Base-by-base conservation (phyloP, 2,797 vertebrate genomes). In the Muscicapa striata region DNA sequence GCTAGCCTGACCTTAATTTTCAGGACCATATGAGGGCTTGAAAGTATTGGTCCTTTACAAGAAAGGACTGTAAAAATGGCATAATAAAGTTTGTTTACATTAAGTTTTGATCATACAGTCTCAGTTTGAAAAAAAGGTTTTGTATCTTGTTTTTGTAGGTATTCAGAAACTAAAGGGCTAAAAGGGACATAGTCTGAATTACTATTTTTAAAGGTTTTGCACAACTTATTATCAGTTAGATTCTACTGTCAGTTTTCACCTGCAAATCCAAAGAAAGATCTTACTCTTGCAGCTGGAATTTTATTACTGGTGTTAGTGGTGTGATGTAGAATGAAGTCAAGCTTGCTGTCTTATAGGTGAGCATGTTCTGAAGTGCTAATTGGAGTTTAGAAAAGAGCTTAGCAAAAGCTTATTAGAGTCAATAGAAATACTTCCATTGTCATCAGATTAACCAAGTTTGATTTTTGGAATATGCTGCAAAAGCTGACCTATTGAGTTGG, bases 301-400 rank as follows among this genome's bases (percentile, higher is more conserved):
- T 58, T 73, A 88, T 84, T 89, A 32, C 36, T 55, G 38, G 17
- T 49, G 18, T 81, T 86, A 73, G 57, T 83, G 68, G 68, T 83
- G 52, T 89, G 70, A 51, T 87, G 34, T 54, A 84, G 63, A 51
- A 18, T 36, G 80, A 81, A 96, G 89, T 66, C 76, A 75, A 84
- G 51, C 55, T 95, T 3, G 0, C 55, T 84, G 75, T 78, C 59
- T 59, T 72, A 9, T 2, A 94, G 91, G 82, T 96, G 94, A 94
- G 48, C 22, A 1, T 85, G 77, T 85, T 90, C 67, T 69, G 34
- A 91, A 93, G 89, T 88, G 73, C 94, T 94, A 94, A 96, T 73
- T 96, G 89, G 74, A 93, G 67, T 91, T 95, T 61, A 88, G 85
- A 88, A 81, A 89, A 90, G 92, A 81, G 92, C 94, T 97, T 94